Evolutionary conservation across 2,113 vertebrate species (phyloP), one percentile per base, ranked within the genome.

Genomic region (Urocolius indicus): DNA sequence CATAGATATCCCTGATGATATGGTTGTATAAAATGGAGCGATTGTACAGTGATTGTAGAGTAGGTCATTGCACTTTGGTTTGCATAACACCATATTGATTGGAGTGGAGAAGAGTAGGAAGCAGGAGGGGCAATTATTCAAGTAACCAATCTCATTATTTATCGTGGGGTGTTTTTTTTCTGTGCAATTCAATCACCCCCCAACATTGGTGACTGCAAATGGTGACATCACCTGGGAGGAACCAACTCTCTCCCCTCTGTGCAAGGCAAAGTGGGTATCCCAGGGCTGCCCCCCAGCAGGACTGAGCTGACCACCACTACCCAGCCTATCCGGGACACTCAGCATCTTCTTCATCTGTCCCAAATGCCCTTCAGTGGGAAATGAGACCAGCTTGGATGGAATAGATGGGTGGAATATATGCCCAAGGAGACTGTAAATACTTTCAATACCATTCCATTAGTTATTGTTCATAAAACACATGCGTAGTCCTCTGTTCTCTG

Each of bases 31-130:
- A 41, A 30, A 20, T 14, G 32, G 54, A 5, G 3, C 9, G 67
- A n/a, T 5, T 48, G 15, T 2, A 3, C 29, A 10, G 22, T 3
- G 49, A 13, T 4, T 12, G 30, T 22, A 8, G 1, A 21, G 34
- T 1, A 1, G 38, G 9, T 38, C 7, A 3, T 18, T 49, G 8
- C 5, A 7, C 29, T 30, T 20, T 16, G 27, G 7, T 55, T n/a
- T 32, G 12, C 3, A 4, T 27, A 38, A 2, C n/a, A 0, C 27
- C 9, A 3, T 10, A 1, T 12, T 21, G 36, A 5, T 8, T 4
- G 46, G 30, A 9, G 15, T 4, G 21, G 21, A 5, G n/a, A 13
- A 30, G 68, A 68, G 41, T 5, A 29, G n/a, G 16, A 29, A 20
- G 6, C 11, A 4, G 8, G 26, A 45, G 69, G 23, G 16, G 32